phyloP scores from a whole-genome alignment of 2,113 vertebrate species.

The Litocranius walleri region DNA sequence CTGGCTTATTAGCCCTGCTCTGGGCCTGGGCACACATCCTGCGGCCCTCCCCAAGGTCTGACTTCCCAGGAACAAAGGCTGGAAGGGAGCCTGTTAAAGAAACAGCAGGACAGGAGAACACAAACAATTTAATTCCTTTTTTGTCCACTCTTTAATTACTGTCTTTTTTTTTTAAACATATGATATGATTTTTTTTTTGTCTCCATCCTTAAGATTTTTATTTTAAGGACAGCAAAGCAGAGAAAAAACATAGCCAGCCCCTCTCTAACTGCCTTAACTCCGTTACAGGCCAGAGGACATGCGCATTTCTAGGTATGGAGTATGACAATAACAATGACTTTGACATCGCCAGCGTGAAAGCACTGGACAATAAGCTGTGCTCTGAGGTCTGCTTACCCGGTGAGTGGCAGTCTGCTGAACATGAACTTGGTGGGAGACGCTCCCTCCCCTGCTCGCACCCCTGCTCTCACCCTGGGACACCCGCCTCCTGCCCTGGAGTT shows the following conservation, averaged over 20 bases:
- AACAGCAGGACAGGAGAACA: slow-evolving; percentile 9
- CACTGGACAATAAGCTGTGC: slow-evolving; percentile 99
- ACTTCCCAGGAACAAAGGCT: not conserved
- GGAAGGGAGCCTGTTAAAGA: not conserved
- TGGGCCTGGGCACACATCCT: not conserved
- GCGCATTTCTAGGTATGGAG: slow-evolving; percentile 89
- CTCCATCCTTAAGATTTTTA: slow-evolving; percentile 64
- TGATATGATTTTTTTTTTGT: slow-evolving; percentile 53
- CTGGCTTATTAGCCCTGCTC: not conserved
- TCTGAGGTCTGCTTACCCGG: slow-evolving; percentile 96
- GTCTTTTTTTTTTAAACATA: slow-evolving; percentile 26
- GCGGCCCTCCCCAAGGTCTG: not conserved
- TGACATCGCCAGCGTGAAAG: slow-evolving; percentile 93
- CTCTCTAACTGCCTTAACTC: slow-evolving; percentile 85
- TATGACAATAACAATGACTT: slow-evolving; percentile 99
- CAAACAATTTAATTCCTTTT: slow-evolving; percentile 30
- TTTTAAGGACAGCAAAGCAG: slow-evolving; percentile 67
- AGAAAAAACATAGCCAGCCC: slow-evolving; percentile 36
- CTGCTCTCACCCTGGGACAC: slow-evolving; percentile 46
- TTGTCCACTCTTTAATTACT: slow-evolving; percentile 70
- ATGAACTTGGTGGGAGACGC: slow-evolving; percentile 82
- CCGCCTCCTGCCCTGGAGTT: not conserved
- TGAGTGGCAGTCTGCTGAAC: slow-evolving; percentile 97
- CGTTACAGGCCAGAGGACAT: slow-evolving; percentile 87
- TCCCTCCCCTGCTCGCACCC: slow-evolving; percentile 35